These are phyloP conservation scores for Tragelaphus strepsiceros DNA, from an alignment of 2,113 vertebrate species.

Conservation along the genomic window DNA sequence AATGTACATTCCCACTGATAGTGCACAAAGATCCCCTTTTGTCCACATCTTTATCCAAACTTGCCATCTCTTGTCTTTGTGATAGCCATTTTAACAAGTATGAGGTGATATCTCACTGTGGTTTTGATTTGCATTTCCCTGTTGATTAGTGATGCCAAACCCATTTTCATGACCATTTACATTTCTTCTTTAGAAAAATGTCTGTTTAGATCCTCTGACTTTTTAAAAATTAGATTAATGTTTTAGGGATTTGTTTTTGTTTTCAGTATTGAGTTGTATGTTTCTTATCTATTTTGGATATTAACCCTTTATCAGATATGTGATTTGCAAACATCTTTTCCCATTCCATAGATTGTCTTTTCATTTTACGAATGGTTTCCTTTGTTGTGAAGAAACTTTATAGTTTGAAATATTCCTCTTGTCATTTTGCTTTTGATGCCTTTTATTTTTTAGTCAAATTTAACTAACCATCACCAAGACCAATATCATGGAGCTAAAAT, in stretches of 20 bases:
- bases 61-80: neutral
- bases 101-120: neutral
- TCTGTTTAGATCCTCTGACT: neutral
- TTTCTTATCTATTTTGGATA: neutral
- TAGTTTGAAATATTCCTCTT: neutral
- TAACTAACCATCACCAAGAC: neutral
- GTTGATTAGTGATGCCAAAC: neutral
- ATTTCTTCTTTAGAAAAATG: neutral
- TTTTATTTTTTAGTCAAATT: neutral
- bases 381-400: neutral
- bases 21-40: neutral
- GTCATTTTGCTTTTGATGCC: neutral
- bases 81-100: neutral
- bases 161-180: neutral
- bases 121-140: neutral
- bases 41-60: neutral
- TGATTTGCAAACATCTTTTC: neutral
- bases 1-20: neutral
- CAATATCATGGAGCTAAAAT: neutral
- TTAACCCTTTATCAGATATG: neutral
- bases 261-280: neutral
- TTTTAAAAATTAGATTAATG: neutral
- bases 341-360: neutral
- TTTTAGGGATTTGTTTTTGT: neutral
- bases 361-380: neutral